Evolutionary conservation across 2,797 vertebrate genomes (phyloP), one percentile per base, ranked within the genome.

Genomic region (Mallotus villosus): DNA sequence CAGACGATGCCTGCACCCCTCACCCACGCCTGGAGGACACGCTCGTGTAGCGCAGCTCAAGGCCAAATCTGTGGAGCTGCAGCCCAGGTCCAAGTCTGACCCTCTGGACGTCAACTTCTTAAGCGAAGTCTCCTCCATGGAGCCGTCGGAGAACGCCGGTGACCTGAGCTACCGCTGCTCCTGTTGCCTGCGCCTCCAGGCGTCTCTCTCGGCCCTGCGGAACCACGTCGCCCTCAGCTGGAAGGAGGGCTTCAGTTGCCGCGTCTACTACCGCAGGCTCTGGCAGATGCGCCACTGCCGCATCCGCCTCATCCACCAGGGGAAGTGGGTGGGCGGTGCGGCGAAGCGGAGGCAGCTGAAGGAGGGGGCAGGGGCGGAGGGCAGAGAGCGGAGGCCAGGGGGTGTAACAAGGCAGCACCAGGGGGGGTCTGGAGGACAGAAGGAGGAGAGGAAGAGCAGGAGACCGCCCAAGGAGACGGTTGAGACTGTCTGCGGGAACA

Each of bases 81-180:
- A 14, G 12, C 22, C 16, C 14, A 19, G 65, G 11, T 34, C 61
- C 34, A 22, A 27, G 34, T 4, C 49, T 41, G 65, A 68, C 74
- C 53, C 67, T 9, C 51, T 73, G 59, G 73, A 59, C 32, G n/a
- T 71, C 73, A 65, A 3, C 68, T 68, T 77, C 67, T 59, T 79
- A 22, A 51, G 24, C 22, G 17, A 22, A 17, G 55, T n/a, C 19
- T 74, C 62, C 22, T 22, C 49, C 4, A 57, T 66, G 71, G 57
- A 69, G 63, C 46, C 57, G 24, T 41, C 65, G 11, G 62, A 63
- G 32, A 63, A 53, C 37, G 11, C 11, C 11, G 14, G 6, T 11
- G 37, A 41, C 37, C 11, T 14, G 46, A 72, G 68, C 59, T 70
- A 59, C 32, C 61, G 63, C 14, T 68, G 73, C 58, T 51, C 57